Base-by-base conservation (phyloP, 2,113 vertebrate species). In the Sorex araneus region DNA sequence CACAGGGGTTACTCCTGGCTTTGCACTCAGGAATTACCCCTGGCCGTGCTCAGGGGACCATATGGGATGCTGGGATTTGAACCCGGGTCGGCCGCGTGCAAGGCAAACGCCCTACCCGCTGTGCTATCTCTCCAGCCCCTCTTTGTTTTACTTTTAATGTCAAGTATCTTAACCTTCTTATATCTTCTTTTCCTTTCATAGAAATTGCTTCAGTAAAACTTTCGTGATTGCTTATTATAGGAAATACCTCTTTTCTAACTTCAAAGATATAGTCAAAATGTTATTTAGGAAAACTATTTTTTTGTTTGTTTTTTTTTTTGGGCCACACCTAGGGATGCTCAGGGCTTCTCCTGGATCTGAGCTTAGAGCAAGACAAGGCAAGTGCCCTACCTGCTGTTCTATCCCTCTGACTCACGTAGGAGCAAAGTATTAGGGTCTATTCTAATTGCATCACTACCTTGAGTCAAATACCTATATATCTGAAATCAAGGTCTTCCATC, bases 131-230 rank as follows among this genome's bases (percentile, higher is more conserved):
- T n/a, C n/a, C n/a, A n/a, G n/a, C n/a, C n/a, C n/a, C n/a, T n/a
- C n/a, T n/a, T 66, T 66, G 63, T 30, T 66, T 66, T 27, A 23
- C 74, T 71, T 91, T 87, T 23, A 84, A 87, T 84, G 13, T 69
- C 40, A 50, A 67, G 40, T 25, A 81, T 9, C 57, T 77, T 66
- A 69, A 23, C 11, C n/a, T 36, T 16, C n/a, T 78, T 43, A 8
- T 76, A 32, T 70, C 34, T 18, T 75, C 27, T 57, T 12, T 8
- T 0, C 11, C 25, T 95, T 90, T 40, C 40, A 54, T 77, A 67
- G 86, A 76, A 69, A 34, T 47, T 79, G 32, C 19, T 83, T 92
- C 69, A 64, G 86, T 30, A 77, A 34, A 88, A 13, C 25, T 93
- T 92, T 74, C 19, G 67, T 54, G 27, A 30, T 70, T 92, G 21